Evolutionary conservation across 2,113 vertebrate species (phyloP), one percentile per base, ranked within the genome.

Genomic region (Cottus gobio): DNA sequence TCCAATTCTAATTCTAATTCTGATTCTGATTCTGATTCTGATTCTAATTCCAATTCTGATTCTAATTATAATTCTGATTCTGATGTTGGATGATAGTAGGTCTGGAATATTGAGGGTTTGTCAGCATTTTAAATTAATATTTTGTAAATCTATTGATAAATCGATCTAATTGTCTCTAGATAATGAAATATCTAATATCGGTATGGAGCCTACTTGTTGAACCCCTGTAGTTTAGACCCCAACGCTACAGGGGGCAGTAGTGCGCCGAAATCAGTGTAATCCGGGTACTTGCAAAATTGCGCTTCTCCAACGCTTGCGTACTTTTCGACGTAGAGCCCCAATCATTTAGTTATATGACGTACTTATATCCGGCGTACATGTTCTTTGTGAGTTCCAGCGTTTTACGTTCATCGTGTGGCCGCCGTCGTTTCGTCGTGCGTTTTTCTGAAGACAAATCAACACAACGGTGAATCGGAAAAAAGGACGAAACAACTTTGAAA

Each of bases 281-380:
- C 85, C 91, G 91, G 91, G 89, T 48, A 87, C 77, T 87, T 68
- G 0, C 0, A 3, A 57, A 58, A 7, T 46, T 76, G 60, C 83
- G 86, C 81, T 56, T 22, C 1, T 52, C 9, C 50, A 2, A 77
- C 64, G 72, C 74, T 76, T 78, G 68, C 90, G 89, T 46, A 88
- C 7, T 0, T 80, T 69, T 57, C 9, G 1, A 60, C 93, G 90
- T 92, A 90, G 18, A 3, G 3, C 0, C 2, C 0, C 0, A 0
- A 2, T 0, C 16, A 3, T 15, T 31, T 0, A 2, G 10, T 2
- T 3, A 0, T 2, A 2, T 3, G 11, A 15, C 12, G 0, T 4
- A 3, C 2, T 4, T 0, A 4, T 1, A 20, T 74, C 50, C 4
- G 15, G 15, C 88, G 90, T 87, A 90, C 0, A 1, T 1, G 3